phyloP scores from a whole-genome alignment of 2,113 vertebrate genomes.

The Nycticebus coucang region DNA sequence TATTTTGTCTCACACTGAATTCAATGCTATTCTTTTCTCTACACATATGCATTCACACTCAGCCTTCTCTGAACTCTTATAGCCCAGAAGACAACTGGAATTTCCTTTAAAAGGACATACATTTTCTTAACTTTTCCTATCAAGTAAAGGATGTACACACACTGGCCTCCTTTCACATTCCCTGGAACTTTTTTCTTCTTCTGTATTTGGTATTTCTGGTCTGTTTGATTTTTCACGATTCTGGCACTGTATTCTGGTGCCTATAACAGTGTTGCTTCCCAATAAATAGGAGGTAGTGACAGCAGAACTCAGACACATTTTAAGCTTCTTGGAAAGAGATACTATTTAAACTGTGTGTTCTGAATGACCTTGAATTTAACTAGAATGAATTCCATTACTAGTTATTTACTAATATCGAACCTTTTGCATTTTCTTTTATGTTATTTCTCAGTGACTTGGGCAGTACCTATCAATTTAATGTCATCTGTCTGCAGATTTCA shows the following conservation, averaged over 20 bases:
- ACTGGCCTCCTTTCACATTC: background rate
- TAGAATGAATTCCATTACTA: background rate
- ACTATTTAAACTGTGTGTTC: constrained; percentile 4
- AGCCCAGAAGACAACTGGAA: background rate
- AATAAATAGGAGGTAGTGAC: background rate
- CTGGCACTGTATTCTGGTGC: background rate
- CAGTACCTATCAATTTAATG: background rate
- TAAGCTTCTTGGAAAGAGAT: background rate
- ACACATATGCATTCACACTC: background rate
- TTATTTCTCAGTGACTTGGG: background rate
- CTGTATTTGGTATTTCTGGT: background rate
- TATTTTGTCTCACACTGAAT: background rate
- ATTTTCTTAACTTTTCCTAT: constrained; percentile 3
- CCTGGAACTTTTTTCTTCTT: background rate
- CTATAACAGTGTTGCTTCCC: background rate
- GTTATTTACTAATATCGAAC: background rate
- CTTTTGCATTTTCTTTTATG: background rate
- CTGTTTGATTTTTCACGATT: background rate
- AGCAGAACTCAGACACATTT: background rate
- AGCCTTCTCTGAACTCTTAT: background rate
- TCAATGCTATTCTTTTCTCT: background rate
- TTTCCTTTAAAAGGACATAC: background rate
- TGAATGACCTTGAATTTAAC: constrained; percentile 25
- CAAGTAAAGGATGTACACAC: background rate
- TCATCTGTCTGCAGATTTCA: background rate